phyloP scores from a whole-genome alignment of 2,888 invertebrate species.

The Meganola albula region DNA sequence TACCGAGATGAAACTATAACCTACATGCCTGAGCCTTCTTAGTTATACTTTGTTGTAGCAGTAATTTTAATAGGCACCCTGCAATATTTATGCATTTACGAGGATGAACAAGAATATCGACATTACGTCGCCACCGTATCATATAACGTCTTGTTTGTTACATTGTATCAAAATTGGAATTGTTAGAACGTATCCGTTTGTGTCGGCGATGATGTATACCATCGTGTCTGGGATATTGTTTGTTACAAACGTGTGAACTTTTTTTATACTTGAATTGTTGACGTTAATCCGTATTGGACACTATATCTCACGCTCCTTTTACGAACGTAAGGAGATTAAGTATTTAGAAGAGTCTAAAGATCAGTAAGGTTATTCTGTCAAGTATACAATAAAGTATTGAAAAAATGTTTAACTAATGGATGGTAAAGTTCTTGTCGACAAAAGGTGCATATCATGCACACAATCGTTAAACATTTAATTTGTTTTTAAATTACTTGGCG shows the following conservation, averaged over 20 bases:
- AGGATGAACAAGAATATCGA: conserved; percentile 21
- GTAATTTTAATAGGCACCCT: conserved; percentile 29
- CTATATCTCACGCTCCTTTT: conserved; percentile 44
- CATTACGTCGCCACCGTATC: conserved; percentile 20
- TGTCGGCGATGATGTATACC: conserved; percentile 15
- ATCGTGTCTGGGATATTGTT: conserved; percentile 17
- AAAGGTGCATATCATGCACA: neutral
- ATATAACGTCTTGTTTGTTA: conserved; percentile 31
- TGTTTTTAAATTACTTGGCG: neutral
- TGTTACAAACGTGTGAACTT: conserved; percentile 15
- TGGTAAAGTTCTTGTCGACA: neutral
- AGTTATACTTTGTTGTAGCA: conserved; percentile 28
- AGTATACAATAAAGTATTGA: neutral
- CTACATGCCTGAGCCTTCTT: conserved; percentile 34
- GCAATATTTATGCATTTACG: conserved; percentile 28
- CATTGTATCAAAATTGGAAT: conserved; percentile 27
- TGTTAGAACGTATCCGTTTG: too few relatives aligned
- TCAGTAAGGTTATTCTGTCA: neutral
- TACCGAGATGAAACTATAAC: conserved; percentile 36
- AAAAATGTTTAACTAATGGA: neutral
- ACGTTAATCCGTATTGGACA: conserved; percentile 54
- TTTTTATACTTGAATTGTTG: conserved; percentile 42
- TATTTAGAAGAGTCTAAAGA: conserved; percentile 7
- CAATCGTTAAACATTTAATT: neutral
- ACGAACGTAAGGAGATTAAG: conserved; percentile 24